A percentile compares a stretch with the other conserved stretches of the same genome.
Evolutionary conservation across 2,797 vertebrate species (phyloP).

Genomic region (Mus minutoides): DNA sequence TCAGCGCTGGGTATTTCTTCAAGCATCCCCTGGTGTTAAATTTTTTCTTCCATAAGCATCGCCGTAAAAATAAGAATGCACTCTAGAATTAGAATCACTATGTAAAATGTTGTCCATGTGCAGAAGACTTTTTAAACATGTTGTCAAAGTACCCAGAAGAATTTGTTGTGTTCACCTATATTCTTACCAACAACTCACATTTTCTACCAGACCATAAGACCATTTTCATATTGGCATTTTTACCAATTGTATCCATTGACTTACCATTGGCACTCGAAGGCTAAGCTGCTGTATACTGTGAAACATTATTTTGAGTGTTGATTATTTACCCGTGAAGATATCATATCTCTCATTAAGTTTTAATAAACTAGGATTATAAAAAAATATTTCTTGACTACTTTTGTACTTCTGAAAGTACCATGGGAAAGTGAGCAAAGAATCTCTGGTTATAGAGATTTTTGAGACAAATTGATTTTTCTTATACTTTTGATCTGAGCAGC

Average conservation of each 20-base stretch:
- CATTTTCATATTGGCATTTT: background rate
- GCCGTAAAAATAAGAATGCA: slow-evolving; percentile 1
- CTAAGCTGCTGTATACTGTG: background rate
- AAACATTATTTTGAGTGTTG: background rate
- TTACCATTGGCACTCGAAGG: background rate
- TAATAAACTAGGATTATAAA: background rate
- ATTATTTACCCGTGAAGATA: background rate
- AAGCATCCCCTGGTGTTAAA: slow-evolving; percentile 34
- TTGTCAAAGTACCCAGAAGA: background rate
- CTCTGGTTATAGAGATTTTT: slow-evolving; percentile 31
- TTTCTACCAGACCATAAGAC: background rate
- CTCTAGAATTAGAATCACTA: slow-evolving; percentile 27
- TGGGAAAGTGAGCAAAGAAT: background rate
- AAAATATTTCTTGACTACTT: background rate
- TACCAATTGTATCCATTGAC: background rate
- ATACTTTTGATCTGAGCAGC: background rate
- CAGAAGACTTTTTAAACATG: slow-evolving; percentile 34
- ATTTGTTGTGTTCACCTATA: background rate
- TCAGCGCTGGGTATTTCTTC: slow-evolving; percentile 5
- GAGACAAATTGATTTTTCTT: slow-evolving; percentile 26
- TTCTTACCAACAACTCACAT: background rate
- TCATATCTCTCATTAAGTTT: background rate
- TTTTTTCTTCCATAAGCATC: background rate
- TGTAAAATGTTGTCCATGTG: background rate
- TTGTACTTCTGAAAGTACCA: background rate